phyloP scores from a whole-genome alignment of 1,140 invertebrate genomes.

The Drosophila mayri region DNA sequence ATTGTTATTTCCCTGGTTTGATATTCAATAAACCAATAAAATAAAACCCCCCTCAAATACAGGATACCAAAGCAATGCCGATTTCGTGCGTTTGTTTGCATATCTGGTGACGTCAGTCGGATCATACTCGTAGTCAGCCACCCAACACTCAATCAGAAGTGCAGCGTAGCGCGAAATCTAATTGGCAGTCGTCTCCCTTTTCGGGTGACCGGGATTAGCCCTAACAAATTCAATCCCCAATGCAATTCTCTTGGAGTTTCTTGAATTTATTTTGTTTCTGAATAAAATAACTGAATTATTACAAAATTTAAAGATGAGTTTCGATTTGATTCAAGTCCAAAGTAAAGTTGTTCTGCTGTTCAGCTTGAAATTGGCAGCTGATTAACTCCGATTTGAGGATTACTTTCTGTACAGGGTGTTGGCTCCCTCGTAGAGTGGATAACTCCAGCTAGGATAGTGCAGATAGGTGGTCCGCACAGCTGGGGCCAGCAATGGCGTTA shows the following conservation, averaged over 20 bases:
- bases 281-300: not conserved
- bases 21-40: not conserved
- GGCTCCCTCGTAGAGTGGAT: constrained; percentile 20
- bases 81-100: constrained; percentile 41
- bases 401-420: constrained; percentile 44
- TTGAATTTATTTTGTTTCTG: constrained; percentile 34
- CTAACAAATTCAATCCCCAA: not conserved
- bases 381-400: not conserved
- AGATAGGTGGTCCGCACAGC: constrained; percentile 19
- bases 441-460: constrained; percentile 36
- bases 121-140: constrained; percentile 4
- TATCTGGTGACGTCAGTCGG: constrained; percentile 57
- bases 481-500: constrained; percentile 34
- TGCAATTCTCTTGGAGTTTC: constrained; percentile 12
- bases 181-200: constrained; percentile 54
- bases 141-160: constrained; percentile 54
- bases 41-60: not conserved
- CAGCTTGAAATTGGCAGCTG: not conserved
- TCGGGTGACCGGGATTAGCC: constrained; percentile 13
- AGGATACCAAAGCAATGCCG: constrained; percentile 22
- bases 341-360: not conserved
- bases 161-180: constrained; percentile 67
- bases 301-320: not conserved
- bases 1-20: not conserved
- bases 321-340: not conserved